These are phyloP conservation scores for Sceloporus tristichus DNA, from an alignment of 2,113 vertebrate genomes.

Conservation along the genomic window DNA sequence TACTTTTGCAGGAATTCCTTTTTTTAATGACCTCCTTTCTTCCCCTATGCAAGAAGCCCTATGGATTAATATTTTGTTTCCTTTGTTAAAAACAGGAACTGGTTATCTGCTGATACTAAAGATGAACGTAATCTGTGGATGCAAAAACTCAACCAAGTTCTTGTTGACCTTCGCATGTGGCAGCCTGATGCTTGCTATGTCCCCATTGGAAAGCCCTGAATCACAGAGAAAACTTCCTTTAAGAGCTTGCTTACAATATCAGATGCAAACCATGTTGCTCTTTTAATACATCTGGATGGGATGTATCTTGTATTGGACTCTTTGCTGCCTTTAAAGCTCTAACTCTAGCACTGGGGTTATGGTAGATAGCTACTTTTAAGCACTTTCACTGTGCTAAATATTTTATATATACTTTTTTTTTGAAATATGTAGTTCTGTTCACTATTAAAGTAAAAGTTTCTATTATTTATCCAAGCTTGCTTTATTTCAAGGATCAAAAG, in stretches of 20 bases:
- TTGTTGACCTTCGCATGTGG: slow-evolving; percentile 95
- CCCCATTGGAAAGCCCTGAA: slow-evolving; percentile 81
- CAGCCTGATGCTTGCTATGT: slow-evolving; percentile 92
- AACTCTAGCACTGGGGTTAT: slow-evolving; percentile 46
- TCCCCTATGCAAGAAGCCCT: neutral
- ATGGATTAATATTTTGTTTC: neutral
- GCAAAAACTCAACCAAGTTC: slow-evolving; percentile 94
- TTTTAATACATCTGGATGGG: slow-evolving; percentile 48
- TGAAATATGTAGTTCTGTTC: slow-evolving; percentile 44
- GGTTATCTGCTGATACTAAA: slow-evolving; percentile 97
- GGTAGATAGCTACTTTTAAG: slow-evolving; percentile 47
- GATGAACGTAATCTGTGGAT: slow-evolving; percentile 97
- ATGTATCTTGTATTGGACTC: slow-evolving; percentile 66
- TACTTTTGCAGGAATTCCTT: neutral
- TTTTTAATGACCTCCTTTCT: neutral
- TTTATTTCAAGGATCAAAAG: slow-evolving; percentile 55
- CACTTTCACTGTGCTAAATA: slow-evolving; percentile 63
- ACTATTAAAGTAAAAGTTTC: slow-evolving; percentile 18
- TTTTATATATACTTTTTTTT: slow-evolving; percentile 64
- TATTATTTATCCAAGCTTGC: slow-evolving; percentile 36
- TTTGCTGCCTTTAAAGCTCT: slow-evolving; percentile 64
- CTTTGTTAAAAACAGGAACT: slow-evolving; percentile 84
- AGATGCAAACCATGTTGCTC: neutral
- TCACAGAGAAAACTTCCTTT: neutral
- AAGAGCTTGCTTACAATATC: slow-evolving; percentile 9